A percentile compares a stretch with the other conserved stretches of the same genome.
These are phyloP conservation scores for Potamarius usumacintae DNA, from an alignment of 2,113 vertebrate genomes.

Conservation along the genomic window DNA sequence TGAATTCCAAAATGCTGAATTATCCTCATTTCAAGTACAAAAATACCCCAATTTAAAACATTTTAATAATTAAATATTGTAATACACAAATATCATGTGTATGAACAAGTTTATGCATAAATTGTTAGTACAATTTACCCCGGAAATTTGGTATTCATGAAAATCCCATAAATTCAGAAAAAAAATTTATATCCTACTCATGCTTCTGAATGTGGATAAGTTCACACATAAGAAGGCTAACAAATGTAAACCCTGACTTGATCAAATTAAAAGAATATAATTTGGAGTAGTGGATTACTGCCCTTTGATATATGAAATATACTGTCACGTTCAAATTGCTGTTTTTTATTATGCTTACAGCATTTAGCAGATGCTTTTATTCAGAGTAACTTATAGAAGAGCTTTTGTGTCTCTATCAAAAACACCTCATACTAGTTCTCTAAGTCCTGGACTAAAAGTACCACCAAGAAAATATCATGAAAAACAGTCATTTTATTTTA, in stretches of 20 bases:
- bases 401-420: too few species aligned
- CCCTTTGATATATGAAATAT: not conserved
- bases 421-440: too few species aligned
- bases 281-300: not conserved
- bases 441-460: not conserved
- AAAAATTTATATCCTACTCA: not conserved
- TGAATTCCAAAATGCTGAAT: conserved; percentile 35
- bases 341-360: not conserved
- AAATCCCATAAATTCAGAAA: not conserved
- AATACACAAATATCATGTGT: too few species aligned
- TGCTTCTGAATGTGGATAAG: not conserved
- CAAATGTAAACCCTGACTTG: not conserved
- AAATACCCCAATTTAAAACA: not conserved
- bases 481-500: not conserved
- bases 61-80: not conserved
- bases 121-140: not conserved
- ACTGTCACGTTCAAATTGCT: not conserved
- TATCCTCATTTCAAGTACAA: conserved; percentile 16
- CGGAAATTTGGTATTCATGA: not conserved
- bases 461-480: not conserved
- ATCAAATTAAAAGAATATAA: not conserved
- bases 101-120: not conserved
- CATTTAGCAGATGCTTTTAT: not conserved
- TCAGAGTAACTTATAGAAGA: not conserved
- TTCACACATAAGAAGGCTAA: not conserved